Base-by-base conservation (phyloP, 2,888 invertebrate species). In the Hoplodrina blanda region DNA sequence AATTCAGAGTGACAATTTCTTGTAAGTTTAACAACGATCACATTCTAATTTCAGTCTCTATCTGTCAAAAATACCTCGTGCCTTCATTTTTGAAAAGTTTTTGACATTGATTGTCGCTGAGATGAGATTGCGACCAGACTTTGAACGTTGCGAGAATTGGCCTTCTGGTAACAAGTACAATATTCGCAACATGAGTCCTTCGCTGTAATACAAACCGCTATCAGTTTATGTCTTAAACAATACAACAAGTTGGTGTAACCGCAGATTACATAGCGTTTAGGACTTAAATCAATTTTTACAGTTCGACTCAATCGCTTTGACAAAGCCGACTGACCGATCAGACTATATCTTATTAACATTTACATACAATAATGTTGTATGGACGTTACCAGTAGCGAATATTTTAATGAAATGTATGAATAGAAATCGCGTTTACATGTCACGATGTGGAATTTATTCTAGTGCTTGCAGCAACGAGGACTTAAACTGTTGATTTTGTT, bases 261-360 rank as follows among this genome's bases (percentile, higher is more conserved):
- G 64, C 75, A 78, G 78, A 80, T 78, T 65, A 76, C 68, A 54
- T 56, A 53, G 62, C 72, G 8, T 56, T 64, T 73, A 52, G 65
- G 6, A n/a, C 44, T 17, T 73, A 17, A 46, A 65, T 65, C 56
- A 74, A 76, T 76, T 82, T 87, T 82, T 82, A 83, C 76, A 73
- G 80, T 73, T 57, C 11, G 33, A 53, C 68, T 81, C 76, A 69
- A 70, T 64, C 30, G 19, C 63, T 74, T 67, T 77, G 84, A 85
- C 78, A 64, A 68, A 78, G 76, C 75, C 59, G 62, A 57, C 73
- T 82, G 76, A 82, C 78, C 81, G 67, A 73, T 72, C 69, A 70
- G 46, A 49, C 56, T 72, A 19, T 59, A 76, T 46, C 2, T 46
- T 46, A 46, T 62, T 62, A 50, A 19, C 56, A 69, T 74, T 72